Base-by-base conservation (phyloP, 2,888 invertebrate genomes). In the Sipha maydis region DNA sequence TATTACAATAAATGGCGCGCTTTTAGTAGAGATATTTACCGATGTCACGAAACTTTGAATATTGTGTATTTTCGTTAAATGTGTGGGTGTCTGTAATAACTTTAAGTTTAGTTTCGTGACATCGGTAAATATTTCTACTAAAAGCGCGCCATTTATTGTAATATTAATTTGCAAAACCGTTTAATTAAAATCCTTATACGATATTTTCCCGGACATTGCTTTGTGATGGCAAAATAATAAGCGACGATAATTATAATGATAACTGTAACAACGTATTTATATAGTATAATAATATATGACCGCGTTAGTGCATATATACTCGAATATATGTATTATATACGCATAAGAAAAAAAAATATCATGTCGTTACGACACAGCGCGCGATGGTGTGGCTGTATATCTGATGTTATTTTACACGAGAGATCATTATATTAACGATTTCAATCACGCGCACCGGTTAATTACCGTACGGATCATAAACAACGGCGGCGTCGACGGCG, bases 381-480 rank as follows among this genome's bases (percentile, higher is more conserved):
- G 38, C 48, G 17, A 34, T 17, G 80, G 67, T 11, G 79, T 61
- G 69, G 82, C 28, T 17, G 67, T 75, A 77, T 85, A 69, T 69
- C 48, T 7, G 76, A 61, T 69, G 85, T 77, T 85, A 85, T 85
- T 85, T 85, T 85, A 85, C 85, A 78, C 85, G 77, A 85, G 31
- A 69, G 85, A 85, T 69, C 85, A 25, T 85, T 85, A 67, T 61
- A 69, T 85, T 85, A 85, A 77, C 85, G 85, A 79, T 86, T 86
- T 86, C 86, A 79, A 86, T 86, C 78, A 79, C 86, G 79, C 86
- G 79, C 86, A 73, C 71, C 71, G 86, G 86, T 78, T 79, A 86
- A 86, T 86, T 86, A 86, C 79, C 73, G 71, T 73, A 79, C 56
- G 73, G 78, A 86, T 86, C 86, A 67, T 86, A 86, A 86, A 86